A percentile compares a stretch with the other conserved stretches of the same genome.
phyloP scores from a whole-genome alignment of 2,888 invertebrate species.

The Minunthozetes semirufus region DNA sequence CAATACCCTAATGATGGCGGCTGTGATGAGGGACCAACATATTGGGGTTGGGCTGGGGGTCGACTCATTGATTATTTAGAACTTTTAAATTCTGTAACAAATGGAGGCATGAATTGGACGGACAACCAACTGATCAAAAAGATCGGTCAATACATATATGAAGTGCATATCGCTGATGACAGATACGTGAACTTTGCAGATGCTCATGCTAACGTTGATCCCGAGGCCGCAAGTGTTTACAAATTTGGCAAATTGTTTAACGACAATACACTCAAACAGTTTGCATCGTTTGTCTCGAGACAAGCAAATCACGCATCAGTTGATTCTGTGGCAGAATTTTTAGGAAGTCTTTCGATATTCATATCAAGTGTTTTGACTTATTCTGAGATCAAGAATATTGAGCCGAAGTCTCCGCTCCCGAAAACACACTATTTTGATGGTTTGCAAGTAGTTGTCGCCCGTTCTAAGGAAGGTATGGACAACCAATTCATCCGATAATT shows the following conservation, averaged over 20 bases:
- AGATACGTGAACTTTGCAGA: constrained; percentile 30
- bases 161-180: constrained; percentile 22
- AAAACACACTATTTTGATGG: not conserved
- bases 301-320: not conserved
- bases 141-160: constrained; percentile 13
- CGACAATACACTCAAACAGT: constrained; percentile 25
- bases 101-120: not conserved
- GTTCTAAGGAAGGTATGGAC: not conserved
- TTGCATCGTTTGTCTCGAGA: constrained; percentile 16
- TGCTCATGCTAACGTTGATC: not conserved
- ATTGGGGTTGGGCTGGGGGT: constrained; percentile 29
- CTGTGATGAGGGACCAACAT: constrained; percentile 29
- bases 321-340: not conserved
- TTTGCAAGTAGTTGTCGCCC: not conserved
- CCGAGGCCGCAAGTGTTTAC: not conserved
- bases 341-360: constrained; percentile 15
- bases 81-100: not conserved
- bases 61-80: constrained; percentile 29
- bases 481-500: not conserved
- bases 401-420: constrained; percentile 2
- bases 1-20: constrained; percentile 29
- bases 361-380: constrained; percentile 14
- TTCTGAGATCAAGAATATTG: not conserved
- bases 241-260: constrained; percentile 25
- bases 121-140: constrained; percentile 11